phyloP scores from a whole-genome alignment of 1,140 invertebrate species.

The Latrodectus geometricus region DNA sequence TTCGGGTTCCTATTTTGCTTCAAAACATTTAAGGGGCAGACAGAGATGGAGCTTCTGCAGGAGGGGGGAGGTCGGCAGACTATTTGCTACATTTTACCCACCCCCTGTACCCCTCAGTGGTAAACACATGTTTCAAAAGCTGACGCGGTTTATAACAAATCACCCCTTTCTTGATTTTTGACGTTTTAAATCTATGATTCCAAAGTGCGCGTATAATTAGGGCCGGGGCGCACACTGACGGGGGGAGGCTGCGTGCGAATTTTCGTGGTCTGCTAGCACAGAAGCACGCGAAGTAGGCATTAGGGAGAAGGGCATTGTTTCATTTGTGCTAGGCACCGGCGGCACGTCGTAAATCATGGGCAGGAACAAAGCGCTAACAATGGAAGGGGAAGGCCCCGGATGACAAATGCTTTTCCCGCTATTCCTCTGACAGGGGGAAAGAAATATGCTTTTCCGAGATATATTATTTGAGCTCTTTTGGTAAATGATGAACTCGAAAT shows the following conservation, averaged over 20 bases:
- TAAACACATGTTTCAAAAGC: constrained; percentile 63
- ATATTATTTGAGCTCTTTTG: constrained; percentile 51
- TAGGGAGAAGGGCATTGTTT: constrained; percentile 56
- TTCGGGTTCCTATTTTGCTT: not conserved
- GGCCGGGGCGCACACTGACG: constrained; percentile 25
- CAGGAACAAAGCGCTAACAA: constrained; percentile 55
- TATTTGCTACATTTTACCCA: not conserved
- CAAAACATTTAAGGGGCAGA: constrained; percentile 30
- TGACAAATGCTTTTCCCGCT: constrained; percentile 60
- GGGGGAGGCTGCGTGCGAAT: constrained; percentile 29
- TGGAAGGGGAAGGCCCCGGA: constrained; percentile 41
- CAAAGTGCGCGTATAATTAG: constrained; percentile 61
- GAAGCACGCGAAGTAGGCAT: constrained; percentile 54
- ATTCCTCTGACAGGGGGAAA: constrained; percentile 50
- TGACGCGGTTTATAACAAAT: constrained; percentile 61
- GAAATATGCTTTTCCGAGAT: constrained; percentile 59
- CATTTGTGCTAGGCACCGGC: constrained; percentile 47
- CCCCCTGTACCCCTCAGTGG: not conserved
- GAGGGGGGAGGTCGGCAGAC: not conserved
- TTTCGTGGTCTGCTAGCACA: constrained; percentile 6
- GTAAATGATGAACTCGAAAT: constrained; percentile 60
- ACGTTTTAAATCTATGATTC: constrained; percentile 63
- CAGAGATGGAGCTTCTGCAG: not conserved
- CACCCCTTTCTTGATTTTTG: constrained; percentile 62
- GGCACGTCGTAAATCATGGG: constrained; percentile 56